These are phyloP conservation scores for Tenthredo amoena DNA, from an alignment of 2,888 invertebrate genomes.

Conservation along the genomic window DNA sequence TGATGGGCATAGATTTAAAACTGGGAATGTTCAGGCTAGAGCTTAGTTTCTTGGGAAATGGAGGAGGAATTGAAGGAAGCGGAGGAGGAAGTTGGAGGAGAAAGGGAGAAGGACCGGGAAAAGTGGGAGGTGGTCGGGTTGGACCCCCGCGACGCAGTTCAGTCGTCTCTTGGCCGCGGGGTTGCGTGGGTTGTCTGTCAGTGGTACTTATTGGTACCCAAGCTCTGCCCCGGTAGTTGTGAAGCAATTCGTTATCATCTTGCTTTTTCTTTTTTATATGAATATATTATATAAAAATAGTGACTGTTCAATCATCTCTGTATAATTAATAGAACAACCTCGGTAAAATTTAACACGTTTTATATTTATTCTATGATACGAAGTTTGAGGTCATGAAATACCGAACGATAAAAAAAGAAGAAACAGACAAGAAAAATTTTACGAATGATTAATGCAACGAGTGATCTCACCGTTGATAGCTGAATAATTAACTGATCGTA, in stretches of 20 bases:
- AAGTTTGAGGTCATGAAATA: not conserved
- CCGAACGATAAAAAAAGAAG: not conserved
- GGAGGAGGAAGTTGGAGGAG: slow-evolving; percentile 24
- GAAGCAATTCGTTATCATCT: not conserved
- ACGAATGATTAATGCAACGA: slow-evolving; percentile 7
- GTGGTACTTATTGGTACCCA: not conserved
- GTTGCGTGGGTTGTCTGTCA: slow-evolving; percentile 34
- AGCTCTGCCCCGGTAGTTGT: not conserved
- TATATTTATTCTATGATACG: not conserved
- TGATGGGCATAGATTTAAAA: not conserved
- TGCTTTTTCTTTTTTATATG: not conserved
- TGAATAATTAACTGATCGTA: not conserved
- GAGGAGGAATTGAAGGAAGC: slow-evolving; percentile 6
- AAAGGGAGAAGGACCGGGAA: slow-evolving; percentile 39
- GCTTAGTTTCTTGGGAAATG: not conserved
- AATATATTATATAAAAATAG: not conserved
- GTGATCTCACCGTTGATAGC: not conserved
- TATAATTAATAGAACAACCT: not conserved
- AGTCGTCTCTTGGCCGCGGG: slow-evolving; percentile 58
- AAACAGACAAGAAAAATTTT: not conserved
- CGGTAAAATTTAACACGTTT: not conserved
- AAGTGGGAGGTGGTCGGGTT: slow-evolving; percentile 49
- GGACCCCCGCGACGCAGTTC: slow-evolving; percentile 55
- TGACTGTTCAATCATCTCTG: not conserved
- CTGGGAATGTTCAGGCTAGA: not conserved